phyloP scores from a whole-genome alignment of 1,140 invertebrate genomes.

The Microplitis mediator region DNA sequence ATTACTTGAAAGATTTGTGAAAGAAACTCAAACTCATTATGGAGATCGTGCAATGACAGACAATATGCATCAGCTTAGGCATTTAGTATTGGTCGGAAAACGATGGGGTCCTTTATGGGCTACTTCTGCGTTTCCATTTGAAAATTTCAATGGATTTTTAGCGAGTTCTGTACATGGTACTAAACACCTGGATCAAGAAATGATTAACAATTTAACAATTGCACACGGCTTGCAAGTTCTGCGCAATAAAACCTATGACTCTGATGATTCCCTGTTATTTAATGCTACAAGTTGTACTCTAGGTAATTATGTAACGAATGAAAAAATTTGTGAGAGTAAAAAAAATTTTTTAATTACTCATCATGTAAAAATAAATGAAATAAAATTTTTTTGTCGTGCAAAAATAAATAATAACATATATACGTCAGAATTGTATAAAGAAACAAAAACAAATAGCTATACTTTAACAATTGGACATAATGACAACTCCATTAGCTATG shows the following conservation, averaged over 20 bases:
- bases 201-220: conserved; percentile 22
- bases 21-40: conserved; percentile 30
- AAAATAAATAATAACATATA: neutral
- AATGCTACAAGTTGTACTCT: neutral
- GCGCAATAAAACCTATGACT: conserved; percentile 10
- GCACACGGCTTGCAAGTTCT: conserved; percentile 26
- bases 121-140: conserved; percentile 33
- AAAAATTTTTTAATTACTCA: neutral
- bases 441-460: conserved; percentile 3
- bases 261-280: neutral
- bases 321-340: neutral
- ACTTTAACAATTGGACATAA: neutral
- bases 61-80: conserved; percentile 36
- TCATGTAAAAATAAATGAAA: neutral
- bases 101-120: conserved; percentile 40
- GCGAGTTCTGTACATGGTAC: conserved; percentile 34
- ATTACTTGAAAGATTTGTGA: conserved; percentile 33
- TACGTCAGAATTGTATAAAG: neutral
- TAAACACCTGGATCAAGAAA: conserved; percentile 8
- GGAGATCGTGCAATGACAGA: conserved; percentile 28
- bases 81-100: conserved; percentile 33
- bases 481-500: neutral
- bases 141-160: conserved; percentile 35
- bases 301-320: neutral
- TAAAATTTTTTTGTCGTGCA: neutral